Conservation (phyloP, 2,797 vertebrate species). For the Phylloscopus collybita region DNA sequence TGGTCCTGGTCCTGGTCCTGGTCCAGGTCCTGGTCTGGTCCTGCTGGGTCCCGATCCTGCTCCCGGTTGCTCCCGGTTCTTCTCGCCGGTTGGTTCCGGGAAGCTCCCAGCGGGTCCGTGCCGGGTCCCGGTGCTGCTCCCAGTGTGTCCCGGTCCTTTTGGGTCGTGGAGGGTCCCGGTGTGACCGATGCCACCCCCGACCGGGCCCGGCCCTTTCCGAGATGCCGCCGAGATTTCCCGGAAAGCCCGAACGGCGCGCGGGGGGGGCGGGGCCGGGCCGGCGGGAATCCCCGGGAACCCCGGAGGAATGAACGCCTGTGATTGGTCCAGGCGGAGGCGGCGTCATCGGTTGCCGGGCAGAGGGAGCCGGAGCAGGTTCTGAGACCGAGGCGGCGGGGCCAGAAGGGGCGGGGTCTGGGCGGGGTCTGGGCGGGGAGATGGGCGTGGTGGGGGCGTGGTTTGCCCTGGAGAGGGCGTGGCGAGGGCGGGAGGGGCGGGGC, state of each 20-base stretch:
- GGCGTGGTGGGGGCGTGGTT: background rate
- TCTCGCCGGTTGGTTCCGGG: background rate
- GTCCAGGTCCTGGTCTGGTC: background rate
- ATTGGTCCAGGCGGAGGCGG: fast-evolving
- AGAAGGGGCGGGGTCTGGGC: too few species aligned
- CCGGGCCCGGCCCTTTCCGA: fast-evolving
- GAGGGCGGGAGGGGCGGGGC: background rate
- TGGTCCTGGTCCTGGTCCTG: too few species aligned
- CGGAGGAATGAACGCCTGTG: fast-evolving
- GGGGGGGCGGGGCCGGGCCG: background rate
- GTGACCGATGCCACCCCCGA: background rate
- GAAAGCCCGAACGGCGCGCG: background rate
- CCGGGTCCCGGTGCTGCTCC: background rate
- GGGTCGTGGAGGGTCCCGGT: background rate
- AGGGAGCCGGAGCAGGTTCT: background rate
- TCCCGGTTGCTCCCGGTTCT: background rate
- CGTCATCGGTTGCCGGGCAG: background rate
- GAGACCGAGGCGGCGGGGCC: fast-evolving
- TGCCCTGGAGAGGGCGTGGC: background rate
- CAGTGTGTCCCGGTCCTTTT: too few species aligned
- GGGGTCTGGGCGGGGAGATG: background rate
- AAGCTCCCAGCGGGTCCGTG: background rate
- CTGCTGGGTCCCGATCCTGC: background rate
- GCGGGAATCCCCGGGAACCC: background rate
- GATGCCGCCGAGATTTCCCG: background rate